These are phyloP conservation scores for Alloplasta piceator DNA, from an alignment of 2,888 invertebrate genomes.

Conservation along the genomic window DNA sequence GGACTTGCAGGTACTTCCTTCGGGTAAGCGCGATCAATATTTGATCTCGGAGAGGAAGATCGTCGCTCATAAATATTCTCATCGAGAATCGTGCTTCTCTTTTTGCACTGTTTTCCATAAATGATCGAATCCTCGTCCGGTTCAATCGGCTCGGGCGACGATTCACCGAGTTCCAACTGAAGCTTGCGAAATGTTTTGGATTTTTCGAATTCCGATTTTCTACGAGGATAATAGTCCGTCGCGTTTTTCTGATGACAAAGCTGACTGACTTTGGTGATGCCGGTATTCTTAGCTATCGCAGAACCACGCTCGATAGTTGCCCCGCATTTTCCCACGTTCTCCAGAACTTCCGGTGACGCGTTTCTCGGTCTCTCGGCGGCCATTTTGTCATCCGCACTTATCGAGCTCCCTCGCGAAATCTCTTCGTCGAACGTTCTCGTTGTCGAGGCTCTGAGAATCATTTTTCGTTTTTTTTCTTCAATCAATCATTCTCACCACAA, in stretches of 20 bases:
- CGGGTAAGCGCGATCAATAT: not conserved
- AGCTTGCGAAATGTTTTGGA: slow-evolving; percentile 64
- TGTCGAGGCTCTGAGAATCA: slow-evolving; percentile 62
- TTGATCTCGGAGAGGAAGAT: slow-evolving; percentile 46
- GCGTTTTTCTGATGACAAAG: slow-evolving; percentile 54
- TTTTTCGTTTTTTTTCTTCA: slow-evolving; percentile 42
- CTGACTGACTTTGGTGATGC: slow-evolving; percentile 60
- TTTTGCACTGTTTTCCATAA: slow-evolving; percentile 23
- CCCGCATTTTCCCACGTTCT: slow-evolving; percentile 16
- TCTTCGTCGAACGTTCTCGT: slow-evolving; percentile 56
- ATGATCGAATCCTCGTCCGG: slow-evolving; percentile 24
- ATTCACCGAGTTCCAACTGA: slow-evolving; percentile 58
- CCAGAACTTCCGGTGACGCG: slow-evolving; percentile 36
- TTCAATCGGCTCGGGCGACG: slow-evolving; percentile 58
- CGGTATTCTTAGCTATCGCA: slow-evolving; percentile 24
- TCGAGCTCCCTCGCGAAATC: slow-evolving; percentile 42
- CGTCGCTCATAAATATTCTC: slow-evolving; percentile 41
- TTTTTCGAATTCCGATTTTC: slow-evolving; percentile 66
- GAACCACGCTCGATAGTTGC: slow-evolving; percentile 7
- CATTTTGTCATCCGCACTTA: slow-evolving; percentile 42
- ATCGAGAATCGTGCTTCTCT: slow-evolving; percentile 39
- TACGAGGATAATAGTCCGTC: slow-evolving; percentile 59
- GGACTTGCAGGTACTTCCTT: slow-evolving; percentile 18
- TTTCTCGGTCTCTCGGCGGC: slow-evolving; percentile 33
- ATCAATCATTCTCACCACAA: not conserved